phyloP scores from a whole-genome alignment of 2,113 vertebrate species.

The Lepus americanus region DNA sequence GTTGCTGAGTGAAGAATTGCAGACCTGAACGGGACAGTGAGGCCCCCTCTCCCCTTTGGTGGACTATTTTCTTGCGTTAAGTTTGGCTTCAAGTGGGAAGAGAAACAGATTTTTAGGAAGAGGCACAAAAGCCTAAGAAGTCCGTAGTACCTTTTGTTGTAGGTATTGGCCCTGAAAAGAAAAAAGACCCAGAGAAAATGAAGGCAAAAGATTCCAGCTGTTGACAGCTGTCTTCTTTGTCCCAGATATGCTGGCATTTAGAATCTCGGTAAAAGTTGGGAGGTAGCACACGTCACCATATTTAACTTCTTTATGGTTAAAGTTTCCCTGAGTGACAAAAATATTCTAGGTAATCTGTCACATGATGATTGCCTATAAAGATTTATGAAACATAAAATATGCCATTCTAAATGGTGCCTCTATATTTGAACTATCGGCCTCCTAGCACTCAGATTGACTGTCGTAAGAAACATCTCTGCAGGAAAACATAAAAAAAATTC shows the following conservation, averaged over 20 bases:
- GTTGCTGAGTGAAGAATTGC: background rate
- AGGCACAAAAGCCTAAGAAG: background rate
- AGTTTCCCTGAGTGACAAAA: constrained; percentile 59
- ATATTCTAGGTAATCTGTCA: constrained; percentile 67
- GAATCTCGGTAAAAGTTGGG: constrained; percentile 52
- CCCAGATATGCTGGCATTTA: background rate
- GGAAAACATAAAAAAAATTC: background rate
- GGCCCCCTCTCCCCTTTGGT: background rate
- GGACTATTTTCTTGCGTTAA: background rate
- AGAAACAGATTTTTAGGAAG: background rate
- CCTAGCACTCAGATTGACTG: constrained; percentile 57
- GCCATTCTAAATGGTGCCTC: constrained; percentile 70
- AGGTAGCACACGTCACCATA: constrained; percentile 25
- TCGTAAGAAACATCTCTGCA: constrained; percentile 34
- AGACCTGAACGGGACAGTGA: too few species aligned
- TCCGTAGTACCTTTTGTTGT: background rate
- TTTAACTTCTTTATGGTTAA: constrained; percentile 64
- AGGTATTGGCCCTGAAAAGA: background rate
- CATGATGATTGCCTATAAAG: constrained; percentile 55
- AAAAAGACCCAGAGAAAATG: background rate
- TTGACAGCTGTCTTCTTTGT: background rate
- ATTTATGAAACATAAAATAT: constrained; percentile 78
- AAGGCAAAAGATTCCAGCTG: background rate
- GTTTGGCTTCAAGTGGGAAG: background rate
- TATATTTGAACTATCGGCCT: constrained; percentile 69